Base-by-base conservation (phyloP, 2,797 vertebrate genomes). In the Crenuchus spilurus region DNA sequence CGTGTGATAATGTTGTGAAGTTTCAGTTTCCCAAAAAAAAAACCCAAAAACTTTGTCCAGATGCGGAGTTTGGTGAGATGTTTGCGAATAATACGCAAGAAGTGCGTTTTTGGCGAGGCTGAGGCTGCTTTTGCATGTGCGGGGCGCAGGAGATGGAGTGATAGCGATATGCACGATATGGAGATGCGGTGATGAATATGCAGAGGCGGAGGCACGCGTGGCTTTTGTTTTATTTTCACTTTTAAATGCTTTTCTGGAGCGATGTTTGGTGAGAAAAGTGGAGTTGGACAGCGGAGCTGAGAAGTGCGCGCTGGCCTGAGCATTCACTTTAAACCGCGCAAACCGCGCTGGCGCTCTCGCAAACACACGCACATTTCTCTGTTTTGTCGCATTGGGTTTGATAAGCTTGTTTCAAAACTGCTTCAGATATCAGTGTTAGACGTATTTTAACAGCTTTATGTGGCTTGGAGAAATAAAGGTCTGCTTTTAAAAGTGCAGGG, bases 101-200 rank as follows among this genome's bases (percentile, higher is more conserved):
- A 51, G 9, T 16, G 28, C 22, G 39, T 3, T 31, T 31, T 30
- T 30, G 26, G 5, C 14, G 62, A 62, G 14, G 46, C 49, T 48
- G 48, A 64, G 18, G 26, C n/a, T 67, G 74, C 73, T 81, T n/a
- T 80, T 76, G 64, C 81, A 58, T 76, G 52, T 84, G 41, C 60
- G 70, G 77, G 80, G 74, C 65, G 71, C 75, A 78, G 63, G 49
- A 78, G 83, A 81, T 72, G 72, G 72, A 74, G 81, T 84, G 79
- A 85, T 80, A 76, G 69, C 77, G 42, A 89, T 86, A 88, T 91
- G 90, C 91, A 86, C 86, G 87, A 90, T 87, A 89, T 90, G 88
- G 89, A 87, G 88, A 84, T 87, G 85, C 83, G 83, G 89, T 88
- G 84, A 86, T 91, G 88, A 91, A 90, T 90, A 90, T 90, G 91